Evolutionary conservation across 2,888 invertebrate genomes (phyloP).

Genomic region (Branchinecta sandiegonensis): DNA sequence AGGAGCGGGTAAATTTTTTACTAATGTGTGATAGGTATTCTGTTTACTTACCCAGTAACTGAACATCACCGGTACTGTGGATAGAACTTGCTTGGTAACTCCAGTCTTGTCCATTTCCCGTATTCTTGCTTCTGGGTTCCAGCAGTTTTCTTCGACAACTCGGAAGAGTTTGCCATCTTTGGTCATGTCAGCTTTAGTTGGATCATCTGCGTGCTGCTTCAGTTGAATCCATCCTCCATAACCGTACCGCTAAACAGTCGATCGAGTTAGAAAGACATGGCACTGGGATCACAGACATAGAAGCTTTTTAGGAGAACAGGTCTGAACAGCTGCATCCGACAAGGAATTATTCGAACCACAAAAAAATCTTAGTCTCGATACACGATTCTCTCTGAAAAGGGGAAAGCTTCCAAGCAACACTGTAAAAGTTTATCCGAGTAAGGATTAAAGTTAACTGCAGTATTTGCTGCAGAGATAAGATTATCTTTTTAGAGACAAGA

Average conservation of each 20-base stretch:
- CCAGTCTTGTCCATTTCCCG: constrained; percentile 40
- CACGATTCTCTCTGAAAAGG: too few species aligned
- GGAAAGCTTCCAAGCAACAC: too few species aligned
- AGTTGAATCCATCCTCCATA: constrained; percentile 41
- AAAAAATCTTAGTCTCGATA: too few species aligned
- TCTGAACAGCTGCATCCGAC: too few species aligned
- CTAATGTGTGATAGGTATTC: not conserved
- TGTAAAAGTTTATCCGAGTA: too few species aligned
- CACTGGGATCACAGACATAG: too few species aligned
- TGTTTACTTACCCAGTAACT: constrained; percentile 39
- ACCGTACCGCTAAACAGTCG: constrained; percentile 36
- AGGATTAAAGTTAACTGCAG: too few species aligned
- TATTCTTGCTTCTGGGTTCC: constrained; percentile 37
- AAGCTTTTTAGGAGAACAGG: too few species aligned
- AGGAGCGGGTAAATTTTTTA: too few species aligned
- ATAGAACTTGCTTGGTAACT: constrained; percentile 40
- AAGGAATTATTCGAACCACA: too few species aligned
- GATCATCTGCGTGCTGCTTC: constrained; percentile 31
- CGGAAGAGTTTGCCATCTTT: constrained; percentile 40
- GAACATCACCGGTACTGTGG: constrained; percentile 46
- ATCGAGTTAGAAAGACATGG: not conserved
- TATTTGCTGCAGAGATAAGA: too few species aligned
- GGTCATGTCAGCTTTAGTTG: constrained; percentile 35
- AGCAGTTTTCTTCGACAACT: constrained; percentile 40
- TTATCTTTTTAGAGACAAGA: too few species aligned